phyloP scores from a whole-genome alignment of 2,888 invertebrate species.

The Aleiodes testaceus region DNA sequence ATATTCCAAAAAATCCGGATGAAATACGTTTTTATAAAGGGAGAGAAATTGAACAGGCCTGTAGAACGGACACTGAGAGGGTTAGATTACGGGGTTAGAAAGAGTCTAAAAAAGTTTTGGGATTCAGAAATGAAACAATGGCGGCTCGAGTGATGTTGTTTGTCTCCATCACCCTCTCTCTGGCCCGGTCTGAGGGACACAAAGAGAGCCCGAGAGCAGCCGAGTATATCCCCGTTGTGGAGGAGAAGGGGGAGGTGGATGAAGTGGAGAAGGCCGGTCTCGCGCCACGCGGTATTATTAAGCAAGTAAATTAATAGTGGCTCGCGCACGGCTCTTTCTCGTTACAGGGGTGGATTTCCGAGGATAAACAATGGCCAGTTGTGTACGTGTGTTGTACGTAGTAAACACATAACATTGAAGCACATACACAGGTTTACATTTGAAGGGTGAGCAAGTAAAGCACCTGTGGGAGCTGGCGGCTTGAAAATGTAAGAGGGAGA shows the following conservation, averaged over 20 bases:
- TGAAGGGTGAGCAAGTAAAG: constrained; percentile 59
- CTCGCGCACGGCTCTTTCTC: constrained; percentile 55
- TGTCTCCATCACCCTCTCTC: constrained; percentile 22
- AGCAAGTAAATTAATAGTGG: constrained; percentile 72
- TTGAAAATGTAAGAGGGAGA: constrained; percentile 39
- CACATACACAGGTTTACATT: constrained; percentile 49
- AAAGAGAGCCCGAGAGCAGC: constrained; percentile 37
- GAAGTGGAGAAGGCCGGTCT: constrained; percentile 46
- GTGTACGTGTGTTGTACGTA: constrained; percentile 29
- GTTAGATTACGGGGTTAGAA: neutral
- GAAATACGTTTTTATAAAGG: constrained; percentile 7
- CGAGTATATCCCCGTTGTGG: constrained; percentile 27
- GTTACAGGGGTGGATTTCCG: constrained; percentile 60
- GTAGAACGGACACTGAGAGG: constrained; percentile 20
- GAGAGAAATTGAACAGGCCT: constrained; percentile 15
- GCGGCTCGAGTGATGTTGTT: neutral
- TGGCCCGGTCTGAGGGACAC: constrained; percentile 35
- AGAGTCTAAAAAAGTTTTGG: constrained; percentile 17
- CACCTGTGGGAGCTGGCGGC: constrained; percentile 66
- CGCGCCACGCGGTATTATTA: constrained; percentile 63
- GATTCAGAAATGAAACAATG: constrained; percentile 32
- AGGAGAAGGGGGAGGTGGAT: constrained; percentile 44
- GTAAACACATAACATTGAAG: constrained; percentile 45
- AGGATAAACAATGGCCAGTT: constrained; percentile 67
- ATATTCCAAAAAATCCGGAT: constrained; percentile 15